Percentiles rank a stretch among this genome's conserved stretches.
Evolutionary conservation across 2,113 vertebrate species (phyloP).

Genomic region (Aegypius monachus): DNA sequence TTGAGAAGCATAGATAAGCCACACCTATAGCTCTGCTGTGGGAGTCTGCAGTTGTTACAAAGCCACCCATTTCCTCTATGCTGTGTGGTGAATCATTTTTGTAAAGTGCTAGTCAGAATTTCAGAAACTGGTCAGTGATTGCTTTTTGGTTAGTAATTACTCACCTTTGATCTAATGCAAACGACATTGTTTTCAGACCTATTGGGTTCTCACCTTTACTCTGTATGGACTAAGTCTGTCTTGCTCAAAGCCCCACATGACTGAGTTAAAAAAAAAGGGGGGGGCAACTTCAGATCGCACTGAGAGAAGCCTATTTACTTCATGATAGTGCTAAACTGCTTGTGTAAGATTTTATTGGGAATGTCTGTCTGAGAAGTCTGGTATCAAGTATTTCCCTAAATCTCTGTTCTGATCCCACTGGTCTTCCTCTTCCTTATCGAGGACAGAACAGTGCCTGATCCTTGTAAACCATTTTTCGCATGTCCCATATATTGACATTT

Average conservation of each 20-base stretch:
- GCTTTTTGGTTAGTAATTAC: not conserved
- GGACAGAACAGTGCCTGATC: not conserved
- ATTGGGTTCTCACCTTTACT: not conserved
- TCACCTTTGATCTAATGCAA: not conserved
- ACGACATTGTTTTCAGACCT: not conserved
- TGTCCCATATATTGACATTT: not conserved
- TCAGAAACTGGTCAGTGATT: not conserved
- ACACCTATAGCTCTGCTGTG: not conserved
- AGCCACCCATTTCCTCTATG: constrained; percentile 1
- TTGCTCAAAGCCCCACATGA: not conserved
- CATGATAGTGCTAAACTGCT: not conserved
- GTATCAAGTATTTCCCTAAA: not conserved
- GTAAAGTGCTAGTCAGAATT: not conserved
- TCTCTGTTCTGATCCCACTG: not conserved
- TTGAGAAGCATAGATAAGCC: not conserved
- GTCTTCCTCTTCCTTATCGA: not conserved
- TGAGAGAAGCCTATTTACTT: not conserved
- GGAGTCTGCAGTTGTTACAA: not conserved
- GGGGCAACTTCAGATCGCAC: not conserved
- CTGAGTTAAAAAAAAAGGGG: not conserved
- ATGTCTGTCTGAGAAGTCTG: not conserved
- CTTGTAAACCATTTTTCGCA: not conserved
- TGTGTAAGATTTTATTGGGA: not conserved
- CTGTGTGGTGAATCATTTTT: not conserved
- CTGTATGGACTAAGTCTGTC: not conserved